phyloP scores from a whole-genome alignment of 2,113 vertebrate genomes.

The Psilopogon haemacephalus region DNA sequence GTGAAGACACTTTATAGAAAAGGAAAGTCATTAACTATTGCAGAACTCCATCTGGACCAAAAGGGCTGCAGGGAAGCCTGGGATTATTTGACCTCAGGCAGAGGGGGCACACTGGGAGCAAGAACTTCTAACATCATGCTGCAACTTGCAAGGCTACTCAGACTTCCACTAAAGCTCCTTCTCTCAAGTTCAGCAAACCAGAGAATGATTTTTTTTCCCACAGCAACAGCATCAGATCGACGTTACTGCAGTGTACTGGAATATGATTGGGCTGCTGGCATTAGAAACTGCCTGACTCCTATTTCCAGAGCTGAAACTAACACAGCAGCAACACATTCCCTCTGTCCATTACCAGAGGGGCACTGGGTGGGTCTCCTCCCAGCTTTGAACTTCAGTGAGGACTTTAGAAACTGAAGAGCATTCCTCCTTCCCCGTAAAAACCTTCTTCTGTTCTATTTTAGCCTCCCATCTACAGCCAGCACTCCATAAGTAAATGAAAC shows the following conservation, averaged over 20 bases:
- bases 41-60: not conserved
- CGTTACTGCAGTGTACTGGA: not conserved
- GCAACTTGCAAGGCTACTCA: not conserved
- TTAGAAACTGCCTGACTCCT: not conserved
- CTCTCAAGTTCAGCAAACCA: not conserved
- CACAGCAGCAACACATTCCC: not conserved
- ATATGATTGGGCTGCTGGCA: slow-evolving; percentile 33
- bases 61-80: not conserved
- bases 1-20: not conserved
- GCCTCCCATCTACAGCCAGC: not conserved
- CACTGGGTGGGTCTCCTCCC: not conserved
- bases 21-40: not conserved
- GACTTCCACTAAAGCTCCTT: not conserved
- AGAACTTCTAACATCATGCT: not conserved
- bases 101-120: not conserved
- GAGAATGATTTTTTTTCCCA: not conserved
- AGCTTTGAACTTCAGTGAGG: not conserved
- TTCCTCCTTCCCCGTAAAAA: not conserved
- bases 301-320: not conserved
- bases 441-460: not conserved
- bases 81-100: not conserved
- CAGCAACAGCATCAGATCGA: slow-evolving; percentile 1
- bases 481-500: not conserved
- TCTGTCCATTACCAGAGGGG: not conserved
- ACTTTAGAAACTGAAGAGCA: not conserved